Evolutionary conservation across 2,113 vertebrate species (phyloP).

Genomic region (Pachycephala philippinensis): DNA sequence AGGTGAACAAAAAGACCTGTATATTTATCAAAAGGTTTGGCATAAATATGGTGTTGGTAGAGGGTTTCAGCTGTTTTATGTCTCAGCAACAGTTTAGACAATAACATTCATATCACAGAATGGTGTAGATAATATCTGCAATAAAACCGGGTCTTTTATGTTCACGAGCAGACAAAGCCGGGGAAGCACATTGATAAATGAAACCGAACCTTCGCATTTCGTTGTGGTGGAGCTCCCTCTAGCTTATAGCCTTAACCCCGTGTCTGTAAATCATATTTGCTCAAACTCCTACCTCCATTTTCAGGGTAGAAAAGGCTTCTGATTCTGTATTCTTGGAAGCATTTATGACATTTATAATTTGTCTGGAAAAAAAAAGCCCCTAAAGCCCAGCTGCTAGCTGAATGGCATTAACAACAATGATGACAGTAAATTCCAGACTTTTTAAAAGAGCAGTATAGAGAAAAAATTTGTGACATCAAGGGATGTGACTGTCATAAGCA

Average conservation of each 20-base stretch:
- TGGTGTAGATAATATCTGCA: conserved; percentile 69
- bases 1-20: conserved; percentile 20
- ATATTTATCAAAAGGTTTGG: conserved; percentile 56
- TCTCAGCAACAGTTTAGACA: conserved; percentile 64
- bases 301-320: not conserved
- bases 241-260: conserved; percentile 29
- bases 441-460: not conserved
- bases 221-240: conserved; percentile 67
- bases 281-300: conserved; percentile 12
- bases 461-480: not conserved
- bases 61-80: conserved; percentile 56
- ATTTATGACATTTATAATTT: conserved; percentile 23
- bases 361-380: not conserved
- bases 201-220: conserved; percentile 14
- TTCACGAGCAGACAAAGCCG: conserved; percentile 63
- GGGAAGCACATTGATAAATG: conserved; percentile 48
- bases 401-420: not conserved
- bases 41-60: conserved; percentile 35
- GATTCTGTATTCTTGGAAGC: not conserved
- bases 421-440: not conserved
- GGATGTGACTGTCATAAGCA: not conserved
- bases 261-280: conserved; percentile 2
- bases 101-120: conserved; percentile 68
- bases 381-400: not conserved
- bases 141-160: conserved; percentile 65